These are phyloP conservation scores for Polypterus bichir DNA, from an alignment of 2,113 vertebrate genomes.

Conservation along the genomic window DNA sequence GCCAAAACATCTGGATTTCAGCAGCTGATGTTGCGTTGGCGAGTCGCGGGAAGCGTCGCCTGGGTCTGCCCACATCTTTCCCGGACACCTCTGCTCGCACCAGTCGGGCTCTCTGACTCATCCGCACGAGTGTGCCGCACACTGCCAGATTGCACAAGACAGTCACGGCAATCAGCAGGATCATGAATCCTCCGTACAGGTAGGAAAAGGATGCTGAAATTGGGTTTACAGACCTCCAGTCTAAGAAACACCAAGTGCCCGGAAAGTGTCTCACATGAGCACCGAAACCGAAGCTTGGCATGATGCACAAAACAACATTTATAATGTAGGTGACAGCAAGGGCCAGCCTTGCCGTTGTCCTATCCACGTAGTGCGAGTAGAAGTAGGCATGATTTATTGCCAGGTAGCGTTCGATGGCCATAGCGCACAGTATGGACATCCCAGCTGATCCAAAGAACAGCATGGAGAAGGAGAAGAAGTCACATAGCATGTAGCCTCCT, in stretches of 20 bases:
- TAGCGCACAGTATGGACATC: constrained; percentile 60
- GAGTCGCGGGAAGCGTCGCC: constrained; percentile 44
- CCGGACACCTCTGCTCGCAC: constrained; percentile 38
- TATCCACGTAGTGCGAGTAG: constrained; percentile 54
- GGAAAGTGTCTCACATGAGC: constrained; percentile 47
- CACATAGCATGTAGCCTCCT: constrained; percentile 48
- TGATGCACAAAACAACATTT: constrained; percentile 45
- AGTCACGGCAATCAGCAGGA: constrained; percentile 46
- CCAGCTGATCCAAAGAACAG: constrained; percentile 61
- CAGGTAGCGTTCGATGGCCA: constrained; percentile 60
- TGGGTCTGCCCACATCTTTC: constrained; percentile 26
- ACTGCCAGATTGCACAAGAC: constrained; percentile 53
- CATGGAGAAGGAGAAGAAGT: constrained; percentile 67
- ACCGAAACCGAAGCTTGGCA: constrained; percentile 59
- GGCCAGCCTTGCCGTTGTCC: constrained; percentile 43
- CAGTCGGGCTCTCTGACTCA: constrained; percentile 48
- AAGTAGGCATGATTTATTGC: constrained; percentile 62
- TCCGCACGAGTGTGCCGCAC: constrained; percentile 51
- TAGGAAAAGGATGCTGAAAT: constrained; percentile 49
- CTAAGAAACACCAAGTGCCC: constrained; percentile 58
- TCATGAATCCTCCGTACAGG: constrained; percentile 53
- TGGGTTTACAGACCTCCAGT: constrained; percentile 49
- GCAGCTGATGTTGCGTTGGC: constrained; percentile 45
- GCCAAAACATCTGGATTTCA: constrained; percentile 62
- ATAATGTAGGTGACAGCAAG: constrained; percentile 43